These are phyloP conservation scores for Protobothrops mucrosquamatus DNA, from an alignment of 2,113 vertebrate species.

Conservation along the genomic window DNA sequence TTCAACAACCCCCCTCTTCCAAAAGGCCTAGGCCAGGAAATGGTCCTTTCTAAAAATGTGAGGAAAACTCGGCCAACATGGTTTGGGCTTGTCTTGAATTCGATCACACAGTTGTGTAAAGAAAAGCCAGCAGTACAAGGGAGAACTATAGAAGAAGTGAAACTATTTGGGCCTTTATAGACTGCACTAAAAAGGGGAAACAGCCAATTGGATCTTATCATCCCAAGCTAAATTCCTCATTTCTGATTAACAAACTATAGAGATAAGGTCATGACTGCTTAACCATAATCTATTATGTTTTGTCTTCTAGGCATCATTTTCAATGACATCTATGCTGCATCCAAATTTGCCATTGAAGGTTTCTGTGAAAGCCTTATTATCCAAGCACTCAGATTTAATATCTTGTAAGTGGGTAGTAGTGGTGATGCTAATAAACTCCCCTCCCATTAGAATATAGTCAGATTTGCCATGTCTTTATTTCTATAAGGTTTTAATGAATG, in stretches of 20 bases:
- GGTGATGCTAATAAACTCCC: neutral
- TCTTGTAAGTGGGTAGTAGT: conserved; percentile 65
- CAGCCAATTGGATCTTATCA: neutral
- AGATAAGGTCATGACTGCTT: neutral
- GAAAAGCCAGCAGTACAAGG: neutral
- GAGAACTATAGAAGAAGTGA: neutral
- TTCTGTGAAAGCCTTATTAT: conserved; percentile 78
- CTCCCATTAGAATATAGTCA: neutral
- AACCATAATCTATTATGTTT: neutral
- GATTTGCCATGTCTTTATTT: neutral
- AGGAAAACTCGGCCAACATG: neutral
- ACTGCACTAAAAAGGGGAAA: neutral
- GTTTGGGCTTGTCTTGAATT: neutral
- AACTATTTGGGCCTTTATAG: neutral
- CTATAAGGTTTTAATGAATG: neutral
- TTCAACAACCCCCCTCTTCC: neutral
- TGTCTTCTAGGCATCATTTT: conserved; percentile 68
- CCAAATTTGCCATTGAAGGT: conserved; percentile 76
- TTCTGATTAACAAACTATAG: neutral
- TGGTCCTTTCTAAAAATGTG: neutral
- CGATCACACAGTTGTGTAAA: neutral
- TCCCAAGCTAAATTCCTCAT: neutral
- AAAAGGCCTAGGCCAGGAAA: neutral
- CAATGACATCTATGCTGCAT: conserved; percentile 71
- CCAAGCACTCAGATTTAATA: conserved; percentile 73